A percentile compares a stretch with the other conserved stretches of the same genome.
Evolutionary conservation across 2,888 invertebrate genomes (phyloP).

Genomic region (Philonicus albiceps): DNA sequence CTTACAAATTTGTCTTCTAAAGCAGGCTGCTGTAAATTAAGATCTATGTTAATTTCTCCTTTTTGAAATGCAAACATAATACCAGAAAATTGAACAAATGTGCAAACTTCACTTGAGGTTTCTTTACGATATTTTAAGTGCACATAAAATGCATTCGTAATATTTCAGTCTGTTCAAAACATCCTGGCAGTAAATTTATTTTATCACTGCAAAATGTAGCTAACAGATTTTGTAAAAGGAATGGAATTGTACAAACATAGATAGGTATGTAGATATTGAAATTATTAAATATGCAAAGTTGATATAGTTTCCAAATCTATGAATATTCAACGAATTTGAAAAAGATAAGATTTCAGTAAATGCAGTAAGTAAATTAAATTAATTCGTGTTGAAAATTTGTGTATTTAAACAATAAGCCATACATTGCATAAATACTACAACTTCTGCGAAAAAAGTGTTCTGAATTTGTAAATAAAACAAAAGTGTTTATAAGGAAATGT

Average conservation of each 20-base stretch:
- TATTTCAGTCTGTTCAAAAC: background rate
- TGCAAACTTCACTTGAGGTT: background rate
- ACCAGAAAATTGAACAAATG: background rate
- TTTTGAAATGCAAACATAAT: background rate
- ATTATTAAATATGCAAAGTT: background rate
- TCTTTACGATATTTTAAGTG: background rate
- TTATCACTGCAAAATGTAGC: background rate
- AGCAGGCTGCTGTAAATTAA: background rate
- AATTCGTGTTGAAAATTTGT: background rate
- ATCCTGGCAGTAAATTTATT: background rate
- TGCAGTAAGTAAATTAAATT: background rate
- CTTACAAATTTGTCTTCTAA: background rate
- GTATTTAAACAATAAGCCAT: too few relatives aligned
- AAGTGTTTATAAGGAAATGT: too few relatives aligned
- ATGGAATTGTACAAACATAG: background rate
- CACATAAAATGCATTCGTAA: background rate
- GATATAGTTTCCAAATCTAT: background rate
- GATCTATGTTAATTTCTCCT: background rate
- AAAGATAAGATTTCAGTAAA: background rate
- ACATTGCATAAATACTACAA: too few relatives aligned
- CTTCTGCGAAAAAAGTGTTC: too few relatives aligned
- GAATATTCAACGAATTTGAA: background rate
- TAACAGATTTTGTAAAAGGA: background rate
- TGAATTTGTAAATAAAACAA: too few relatives aligned
- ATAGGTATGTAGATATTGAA: background rate